Evolutionary conservation across 1,140 invertebrate species (phyloP).

Genomic region (Leucophenga varia): DNA sequence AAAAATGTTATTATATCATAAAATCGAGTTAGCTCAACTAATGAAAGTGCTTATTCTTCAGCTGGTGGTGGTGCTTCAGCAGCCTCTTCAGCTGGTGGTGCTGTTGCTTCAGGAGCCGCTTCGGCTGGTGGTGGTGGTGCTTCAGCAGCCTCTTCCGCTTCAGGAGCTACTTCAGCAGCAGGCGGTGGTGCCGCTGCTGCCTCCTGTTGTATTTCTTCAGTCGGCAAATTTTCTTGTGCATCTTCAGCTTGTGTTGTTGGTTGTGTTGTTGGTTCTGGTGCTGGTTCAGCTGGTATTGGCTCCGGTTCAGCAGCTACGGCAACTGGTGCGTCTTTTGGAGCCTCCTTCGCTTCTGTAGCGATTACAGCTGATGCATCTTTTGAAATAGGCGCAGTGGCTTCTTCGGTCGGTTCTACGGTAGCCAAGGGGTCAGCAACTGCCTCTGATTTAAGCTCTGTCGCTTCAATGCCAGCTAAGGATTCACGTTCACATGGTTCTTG

Average conservation of each 20-base stretch:
- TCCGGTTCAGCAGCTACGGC: not conserved
- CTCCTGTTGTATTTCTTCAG: not conserved
- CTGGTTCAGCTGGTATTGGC: not conserved
- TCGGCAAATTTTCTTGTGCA: not conserved
- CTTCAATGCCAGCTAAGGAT: constrained; percentile 11
- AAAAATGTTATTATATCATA: too few species aligned
- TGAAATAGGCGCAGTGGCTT: too few species aligned
- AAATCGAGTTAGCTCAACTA: too few species aligned
- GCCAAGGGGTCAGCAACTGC: not conserved
- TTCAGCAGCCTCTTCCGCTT: not conserved
- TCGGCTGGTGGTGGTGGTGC: not conserved
- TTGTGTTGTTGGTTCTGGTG: too few species aligned
- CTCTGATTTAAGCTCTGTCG: constrained; percentile 22
- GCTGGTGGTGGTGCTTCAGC: not conserved
- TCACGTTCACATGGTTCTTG: not conserved
- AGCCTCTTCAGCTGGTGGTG: constrained; percentile 1
- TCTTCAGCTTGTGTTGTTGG: not conserved
- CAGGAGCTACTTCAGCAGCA: not conserved
- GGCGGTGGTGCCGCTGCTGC: not conserved
- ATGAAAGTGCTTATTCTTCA: not conserved
- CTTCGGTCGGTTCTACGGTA: too few species aligned
- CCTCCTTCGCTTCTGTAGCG: too few species aligned
- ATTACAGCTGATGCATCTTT: too few species aligned
- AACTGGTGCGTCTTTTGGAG: not conserved
- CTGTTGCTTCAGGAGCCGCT: not conserved